Evolutionary conservation across 2,797 vertebrate genomes (phyloP).

Genomic region (Delichon dasypus): DNA sequence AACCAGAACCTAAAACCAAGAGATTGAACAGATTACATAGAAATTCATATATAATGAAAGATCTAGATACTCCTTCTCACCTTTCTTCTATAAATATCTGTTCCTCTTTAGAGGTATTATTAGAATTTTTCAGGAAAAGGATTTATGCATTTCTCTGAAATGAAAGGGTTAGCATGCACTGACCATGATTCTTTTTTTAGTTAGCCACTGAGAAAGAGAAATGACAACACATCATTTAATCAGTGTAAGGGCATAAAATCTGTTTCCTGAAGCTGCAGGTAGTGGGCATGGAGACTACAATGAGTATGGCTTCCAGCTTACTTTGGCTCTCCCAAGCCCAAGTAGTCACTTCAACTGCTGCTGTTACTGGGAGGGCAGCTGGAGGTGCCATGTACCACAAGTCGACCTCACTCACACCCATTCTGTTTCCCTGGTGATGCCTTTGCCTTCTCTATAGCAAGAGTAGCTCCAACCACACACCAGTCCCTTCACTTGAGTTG

Average conservation of each 20-base stretch:
- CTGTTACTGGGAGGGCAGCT: not conserved
- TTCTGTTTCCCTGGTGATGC: not conserved
- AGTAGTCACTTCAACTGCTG: not conserved
- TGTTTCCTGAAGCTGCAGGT: not conserved
- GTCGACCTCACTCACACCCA: not conserved
- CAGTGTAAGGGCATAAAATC: not conserved
- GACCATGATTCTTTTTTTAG: not conserved
- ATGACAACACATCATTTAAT: not conserved
- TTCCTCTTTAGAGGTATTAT: not conserved
- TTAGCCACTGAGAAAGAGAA: not conserved
- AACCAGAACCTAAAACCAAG: not conserved
- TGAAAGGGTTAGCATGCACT: not conserved
- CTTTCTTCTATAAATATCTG: not conserved
- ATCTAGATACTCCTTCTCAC: not conserved
- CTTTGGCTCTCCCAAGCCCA: not conserved
- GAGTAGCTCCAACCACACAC: not conserved
- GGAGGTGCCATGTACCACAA: not conserved
- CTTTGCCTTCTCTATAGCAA: not conserved
- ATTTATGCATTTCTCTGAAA: not conserved
- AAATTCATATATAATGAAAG: not conserved
- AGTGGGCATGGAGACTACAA: not conserved
- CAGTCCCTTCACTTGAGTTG: not conserved
- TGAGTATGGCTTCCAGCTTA: not conserved
- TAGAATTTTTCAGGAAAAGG: not conserved
- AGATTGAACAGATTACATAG: accelerated